phyloP scores from a whole-genome alignment of 2,113 vertebrate species.

The Oenanthe melanoleuca region DNA sequence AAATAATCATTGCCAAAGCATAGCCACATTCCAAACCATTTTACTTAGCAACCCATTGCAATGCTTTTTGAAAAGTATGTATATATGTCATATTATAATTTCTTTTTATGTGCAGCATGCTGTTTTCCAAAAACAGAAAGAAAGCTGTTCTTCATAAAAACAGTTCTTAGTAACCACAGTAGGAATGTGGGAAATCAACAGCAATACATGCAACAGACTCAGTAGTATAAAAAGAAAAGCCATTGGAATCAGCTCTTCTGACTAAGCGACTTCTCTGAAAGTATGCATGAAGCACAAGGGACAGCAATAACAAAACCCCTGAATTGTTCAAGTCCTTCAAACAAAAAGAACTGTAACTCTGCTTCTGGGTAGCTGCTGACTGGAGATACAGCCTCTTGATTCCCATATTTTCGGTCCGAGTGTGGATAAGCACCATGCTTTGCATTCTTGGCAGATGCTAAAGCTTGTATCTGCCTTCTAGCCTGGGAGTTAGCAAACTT shows the following conservation, averaged over 20 bases:
- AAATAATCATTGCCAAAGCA: background rate
- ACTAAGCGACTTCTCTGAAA: conserved; percentile 53
- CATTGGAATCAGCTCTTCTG: conserved; percentile 25
- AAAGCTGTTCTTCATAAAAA: conserved; percentile 44
- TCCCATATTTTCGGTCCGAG: conserved; percentile 14
- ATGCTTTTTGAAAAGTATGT: background rate
- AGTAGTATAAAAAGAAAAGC: background rate
- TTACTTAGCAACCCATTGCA: conserved; percentile 10
- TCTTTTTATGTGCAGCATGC: conserved; percentile 38
- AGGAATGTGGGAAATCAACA: conserved; percentile 31
- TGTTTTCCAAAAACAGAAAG: conserved; percentile 47
- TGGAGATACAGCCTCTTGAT: conserved; percentile 15
- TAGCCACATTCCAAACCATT: conserved; percentile 7
- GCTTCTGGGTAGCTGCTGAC: conserved; percentile 40
- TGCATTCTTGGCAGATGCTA: conserved; percentile 66
- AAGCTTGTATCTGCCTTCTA: conserved; percentile 66
- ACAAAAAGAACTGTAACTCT: background rate
- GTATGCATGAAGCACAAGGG: background rate
- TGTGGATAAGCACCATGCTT: conserved; percentile 50
- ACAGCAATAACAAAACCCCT: background rate
- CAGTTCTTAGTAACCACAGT: conserved; percentile 32
- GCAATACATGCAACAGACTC: background rate
- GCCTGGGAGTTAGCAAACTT: conserved; percentile 67
- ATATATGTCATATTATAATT: background rate
- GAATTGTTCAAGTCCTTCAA: background rate